Conservation (phyloP, 2,888 invertebrate genomes). For the Sphaerophoria taeniata region DNA sequence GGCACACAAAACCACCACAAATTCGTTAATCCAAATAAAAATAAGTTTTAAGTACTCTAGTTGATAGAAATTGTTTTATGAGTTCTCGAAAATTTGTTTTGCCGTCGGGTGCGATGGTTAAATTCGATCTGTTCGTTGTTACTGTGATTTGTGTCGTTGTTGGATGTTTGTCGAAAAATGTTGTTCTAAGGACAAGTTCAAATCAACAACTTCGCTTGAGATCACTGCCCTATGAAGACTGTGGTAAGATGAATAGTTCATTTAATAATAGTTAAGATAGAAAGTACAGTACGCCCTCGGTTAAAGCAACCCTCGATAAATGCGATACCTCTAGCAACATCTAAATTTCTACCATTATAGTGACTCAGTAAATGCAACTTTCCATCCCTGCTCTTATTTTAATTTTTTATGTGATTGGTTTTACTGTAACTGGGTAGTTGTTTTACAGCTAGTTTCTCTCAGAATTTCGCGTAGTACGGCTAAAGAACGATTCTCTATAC, state of each 20-base stretch:
- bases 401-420: too few species aligned
- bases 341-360: too few species aligned
- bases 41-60: not conserved
- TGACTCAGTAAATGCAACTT: too few species aligned
- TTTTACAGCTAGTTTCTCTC: too few species aligned
- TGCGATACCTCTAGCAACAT: too few species aligned
- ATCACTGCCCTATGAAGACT: slow-evolving; percentile 63
- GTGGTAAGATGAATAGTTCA: slow-evolving; percentile 51
- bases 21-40: not conserved
- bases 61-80: slow-evolving; percentile 9
- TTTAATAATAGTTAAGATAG: not conserved
- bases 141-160: slow-evolving; percentile 1
- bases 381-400: too few species aligned
- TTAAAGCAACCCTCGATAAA: too few species aligned
- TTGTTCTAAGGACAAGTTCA: slow-evolving; percentile 6
- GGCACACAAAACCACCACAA: slow-evolving; percentile 6
- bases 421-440: too few species aligned
- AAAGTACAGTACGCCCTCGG: too few species aligned
- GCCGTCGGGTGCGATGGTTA: slow-evolving; percentile 34
- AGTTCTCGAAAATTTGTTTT: slow-evolving; percentile 16
- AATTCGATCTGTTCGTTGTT: slow-evolving; percentile 11
- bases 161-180: slow-evolving; percentile 21
- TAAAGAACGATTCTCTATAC: too few species aligned
- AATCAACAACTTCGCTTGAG: not conserved
- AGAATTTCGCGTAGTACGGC: too few species aligned